Evolutionary conservation across 2,888 invertebrate genomes (phyloP), one percentile per base, ranked within the genome.

Genomic region (Dasypolia templi): DNA sequence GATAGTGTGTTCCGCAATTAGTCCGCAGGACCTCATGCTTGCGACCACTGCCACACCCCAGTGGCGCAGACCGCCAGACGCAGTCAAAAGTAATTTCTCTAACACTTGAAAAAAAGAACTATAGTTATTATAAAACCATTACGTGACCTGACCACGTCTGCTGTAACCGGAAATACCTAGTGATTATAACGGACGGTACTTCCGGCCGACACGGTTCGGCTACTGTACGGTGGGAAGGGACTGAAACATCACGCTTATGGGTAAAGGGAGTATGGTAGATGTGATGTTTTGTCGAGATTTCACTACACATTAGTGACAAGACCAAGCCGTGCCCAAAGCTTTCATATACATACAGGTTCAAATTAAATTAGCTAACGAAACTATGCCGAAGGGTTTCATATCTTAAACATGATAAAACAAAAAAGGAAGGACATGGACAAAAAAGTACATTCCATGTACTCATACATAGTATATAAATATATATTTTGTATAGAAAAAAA

Each of bases 121-220:
- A 32, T 66, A 67, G 86, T 79, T 77, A 84, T 84, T 85, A 85
- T 77, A 82, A 82, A 70, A 62, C 44, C 76, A 88, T 88, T 85
- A 85, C 81, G 81, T 75, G 77, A 59, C 71, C 62, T 75, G 77
- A 59, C 71, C 62, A 44, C 59, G 58, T 74, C 72, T 76, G 62
- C 62, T 76, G 75, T 55, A 49, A 78, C 83, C 84, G 88, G 88
- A 88, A 84, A 79, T 85, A 72, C 66, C 74, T 78, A 78, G 77
- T 86, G 77, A 81, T 85, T 84, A 84, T 88, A 88, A 88, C 88
- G 88, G 88, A 82, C 71, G 59, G 49, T 46, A 77, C 78, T 86
- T 88, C 88, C 88, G 84, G 80, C 42, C 62, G 80, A 62, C 64
- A 87, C 68, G 86, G 76, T 77, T 62, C 42, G 72, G 14, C 65